Conservation (phyloP, 1,140 invertebrate genomes). For the Ceratina japonica region DNA sequence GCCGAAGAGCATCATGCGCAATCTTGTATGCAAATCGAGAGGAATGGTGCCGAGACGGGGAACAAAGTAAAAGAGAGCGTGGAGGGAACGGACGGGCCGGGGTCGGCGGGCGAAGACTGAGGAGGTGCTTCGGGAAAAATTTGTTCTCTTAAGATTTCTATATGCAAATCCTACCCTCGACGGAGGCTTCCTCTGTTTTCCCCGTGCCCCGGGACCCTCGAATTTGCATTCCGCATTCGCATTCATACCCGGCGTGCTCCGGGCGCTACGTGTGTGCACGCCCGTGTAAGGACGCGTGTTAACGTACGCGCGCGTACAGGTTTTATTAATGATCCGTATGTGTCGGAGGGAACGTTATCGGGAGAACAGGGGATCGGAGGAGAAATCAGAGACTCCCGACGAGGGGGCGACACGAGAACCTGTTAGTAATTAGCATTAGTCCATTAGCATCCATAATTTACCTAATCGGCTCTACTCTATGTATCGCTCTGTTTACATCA, state of each 20-base stretch:
- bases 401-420: conserved; percentile 20
- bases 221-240: conserved; percentile 63
- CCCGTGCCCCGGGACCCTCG: neutral
- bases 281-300: neutral
- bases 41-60: conserved; percentile 21
- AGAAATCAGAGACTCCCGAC: conserved; percentile 2
- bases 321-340: conserved; percentile 67
- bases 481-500: conserved; percentile 34
- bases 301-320: conserved; percentile 18
- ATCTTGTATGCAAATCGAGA: conserved; percentile 75
- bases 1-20: conserved; percentile 68
- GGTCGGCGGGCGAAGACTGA: neutral
- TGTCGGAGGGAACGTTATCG: conserved; percentile 50
- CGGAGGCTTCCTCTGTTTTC: conserved; percentile 26
- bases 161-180: conserved; percentile 61
- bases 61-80: conserved; percentile 14
- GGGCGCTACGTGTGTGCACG: neutral
- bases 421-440: conserved; percentile 58
- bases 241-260: conserved; percentile 31
- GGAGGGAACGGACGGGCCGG: neutral
- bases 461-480: conserved; percentile 30
- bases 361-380: neutral
- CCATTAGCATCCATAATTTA: conserved; percentile 64
- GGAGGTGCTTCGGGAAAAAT: conserved; percentile 60
- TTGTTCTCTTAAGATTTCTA: conserved; percentile 69